Percentiles rank a stretch among this genome's conserved stretches.
Conservation (phyloP, 2,888 invertebrate genomes). For the Luperina testacea region DNA sequence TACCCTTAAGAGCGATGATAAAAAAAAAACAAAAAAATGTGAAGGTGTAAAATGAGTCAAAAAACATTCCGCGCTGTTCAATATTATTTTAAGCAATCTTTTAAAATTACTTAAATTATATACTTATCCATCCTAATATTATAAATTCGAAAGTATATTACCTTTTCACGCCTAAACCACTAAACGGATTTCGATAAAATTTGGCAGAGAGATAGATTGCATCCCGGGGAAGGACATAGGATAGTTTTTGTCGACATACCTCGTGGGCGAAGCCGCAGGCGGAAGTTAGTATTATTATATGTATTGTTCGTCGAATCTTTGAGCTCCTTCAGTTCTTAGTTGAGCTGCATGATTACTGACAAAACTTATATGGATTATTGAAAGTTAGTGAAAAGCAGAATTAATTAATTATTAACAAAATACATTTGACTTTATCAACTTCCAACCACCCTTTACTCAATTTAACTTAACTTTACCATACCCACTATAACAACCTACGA, state of each 20-base stretch:
- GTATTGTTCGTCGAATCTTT: not conserved
- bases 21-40: not conserved
- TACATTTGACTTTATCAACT: not conserved
- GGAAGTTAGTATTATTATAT: too few relatives aligned
- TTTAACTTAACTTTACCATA: not conserved
- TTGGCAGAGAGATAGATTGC: too few relatives aligned
- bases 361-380: not conserved
- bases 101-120: not conserved
- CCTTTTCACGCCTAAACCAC: too few relatives aligned
- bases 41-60: too few relatives aligned
- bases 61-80: not conserved
- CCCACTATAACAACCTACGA: constrained; percentile 13
- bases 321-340: not conserved
- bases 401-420: not conserved
- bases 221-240: too few relatives aligned
- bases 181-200: too few relatives aligned
- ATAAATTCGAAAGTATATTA: too few relatives aligned
- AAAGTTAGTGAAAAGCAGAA: not conserved
- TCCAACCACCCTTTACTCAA: not conserved
- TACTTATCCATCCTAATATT: too few relatives aligned
- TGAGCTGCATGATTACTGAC: not conserved
- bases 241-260: too few relatives aligned
- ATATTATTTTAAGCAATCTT: not conserved
- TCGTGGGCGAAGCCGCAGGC: too few relatives aligned
- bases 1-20: not conserved